Base-by-base conservation (phyloP, 2,113 vertebrate genomes). In the Cyprinodon brontotheroides region DNA sequence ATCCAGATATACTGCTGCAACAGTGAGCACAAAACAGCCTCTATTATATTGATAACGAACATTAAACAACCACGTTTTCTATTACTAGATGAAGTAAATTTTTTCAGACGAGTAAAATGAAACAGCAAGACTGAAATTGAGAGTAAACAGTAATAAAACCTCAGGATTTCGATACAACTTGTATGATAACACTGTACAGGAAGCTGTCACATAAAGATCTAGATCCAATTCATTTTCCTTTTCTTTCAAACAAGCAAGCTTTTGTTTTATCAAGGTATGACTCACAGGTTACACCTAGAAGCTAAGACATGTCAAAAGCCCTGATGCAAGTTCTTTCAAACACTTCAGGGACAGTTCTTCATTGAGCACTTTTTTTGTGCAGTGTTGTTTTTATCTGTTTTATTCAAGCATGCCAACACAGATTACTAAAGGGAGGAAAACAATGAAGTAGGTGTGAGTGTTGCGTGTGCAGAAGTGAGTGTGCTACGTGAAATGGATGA, bases 211-310 rank as follows among this genome's bases (percentile, higher is more conserved):
- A 53, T 17, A 29, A 60, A 61, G 36, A 50, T 37, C 61, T 38
- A 20, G 70, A 48, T 74, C 67, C 29, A 73, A 61, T 83, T 64
- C 3, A 73, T 71, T 79, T 86, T 64, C 48, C 72, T 80, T 29
- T 71, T 79, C 69, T 48, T 59, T 80, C 79, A 89, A 85, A 91
- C 83, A 91, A 89, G 84, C 70, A 70, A 65, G 68, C 70, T 74
- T 79, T 94, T 93, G 88, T 91, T 82, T 68, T 41, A 57, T 59
- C 20, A 14, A 72, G 4, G 43, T 40, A 67, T 92, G 88, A 93
- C 81, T 93, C 92, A 92, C 45, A 17, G 77, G 73, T 68, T 72
- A 90, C 86, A 78, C 79, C 85, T 85, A 70, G 62, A 61, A 47
- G 69, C 71, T 71, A 75, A 74, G 68, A 72, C 64, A 20, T 70